These are phyloP conservation scores for Drosophila austrosaltans DNA, from an alignment of 2,888 invertebrate species.

Conservation along the genomic window DNA sequence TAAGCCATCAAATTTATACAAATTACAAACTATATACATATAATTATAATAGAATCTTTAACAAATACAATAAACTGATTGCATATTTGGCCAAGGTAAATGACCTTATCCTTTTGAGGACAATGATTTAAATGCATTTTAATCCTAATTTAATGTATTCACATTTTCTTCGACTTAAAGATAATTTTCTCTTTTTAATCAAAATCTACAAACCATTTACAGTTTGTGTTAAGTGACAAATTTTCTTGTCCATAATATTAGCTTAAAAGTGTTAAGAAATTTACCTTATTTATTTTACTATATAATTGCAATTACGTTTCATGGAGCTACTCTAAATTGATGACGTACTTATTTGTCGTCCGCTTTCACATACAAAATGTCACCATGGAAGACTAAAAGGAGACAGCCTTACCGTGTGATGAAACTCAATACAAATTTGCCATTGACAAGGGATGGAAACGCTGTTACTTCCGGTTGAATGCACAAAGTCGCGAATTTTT, in stretches of 20 bases:
- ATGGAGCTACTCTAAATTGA: neutral
- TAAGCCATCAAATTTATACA: neutral
- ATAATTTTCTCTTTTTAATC: no score
- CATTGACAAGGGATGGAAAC: constrained; percentile 39
- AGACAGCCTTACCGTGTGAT: constrained; percentile 29
- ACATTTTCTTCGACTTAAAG: no score
- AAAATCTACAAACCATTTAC: no score
- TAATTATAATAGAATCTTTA: no score
- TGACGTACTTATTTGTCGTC: neutral
- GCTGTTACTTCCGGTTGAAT: constrained; percentile 67
- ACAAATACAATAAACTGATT: no score
- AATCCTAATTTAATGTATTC: no score
- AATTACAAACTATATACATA: no score
- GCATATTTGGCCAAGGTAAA: no score
- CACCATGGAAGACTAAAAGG: constrained; percentile 22
- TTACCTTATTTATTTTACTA: neutral
- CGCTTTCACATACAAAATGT: constrained; percentile 1
- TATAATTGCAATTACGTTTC: neutral
- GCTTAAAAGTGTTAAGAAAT: no score
- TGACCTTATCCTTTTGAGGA: no score
- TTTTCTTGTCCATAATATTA: neutral
- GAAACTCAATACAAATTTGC: constrained; percentile 52
- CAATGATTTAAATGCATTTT: no score
- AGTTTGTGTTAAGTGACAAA: no score
- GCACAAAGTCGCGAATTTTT: constrained; percentile 77